A percentile compares a stretch with the other conserved stretches of the same genome.
These are phyloP conservation scores for Lasius fuliginosus DNA, from an alignment of 2,888 invertebrate species.

Conservation along the genomic window DNA sequence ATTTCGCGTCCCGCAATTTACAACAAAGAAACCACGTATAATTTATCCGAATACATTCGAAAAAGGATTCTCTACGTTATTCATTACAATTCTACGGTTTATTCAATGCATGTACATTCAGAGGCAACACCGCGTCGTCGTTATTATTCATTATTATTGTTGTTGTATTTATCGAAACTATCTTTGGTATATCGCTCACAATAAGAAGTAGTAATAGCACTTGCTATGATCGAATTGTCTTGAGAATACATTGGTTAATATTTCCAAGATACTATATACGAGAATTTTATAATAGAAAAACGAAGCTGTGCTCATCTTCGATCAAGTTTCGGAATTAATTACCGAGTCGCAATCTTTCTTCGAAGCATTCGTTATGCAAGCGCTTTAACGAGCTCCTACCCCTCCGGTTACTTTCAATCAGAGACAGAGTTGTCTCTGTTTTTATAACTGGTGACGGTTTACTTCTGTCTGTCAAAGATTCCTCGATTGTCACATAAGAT, in stretches of 20 bases:
- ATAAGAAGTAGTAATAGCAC: constrained; percentile 7
- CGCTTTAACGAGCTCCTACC: constrained; percentile 72
- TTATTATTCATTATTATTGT: constrained; percentile 28
- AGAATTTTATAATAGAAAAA: constrained; percentile 52
- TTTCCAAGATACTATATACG: constrained; percentile 40
- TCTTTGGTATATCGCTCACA: neutral
- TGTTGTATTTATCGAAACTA: constrained; percentile 30
- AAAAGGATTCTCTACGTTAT: constrained; percentile 8
- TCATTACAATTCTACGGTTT: constrained; percentile 5
- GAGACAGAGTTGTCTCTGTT: constrained; percentile 52
- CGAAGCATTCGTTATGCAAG: constrained; percentile 74
- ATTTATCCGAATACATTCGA: constrained; percentile 33
- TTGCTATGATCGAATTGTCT: constrained; percentile 42
- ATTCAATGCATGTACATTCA: neutral
- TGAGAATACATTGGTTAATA: constrained; percentile 52
- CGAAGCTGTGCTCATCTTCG: constrained; percentile 65
- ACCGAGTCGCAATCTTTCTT: constrained; percentile 61
- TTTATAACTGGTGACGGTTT: constrained; percentile 26
- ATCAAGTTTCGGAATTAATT: constrained; percentile 73
- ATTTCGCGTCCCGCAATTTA: constrained; percentile 65
- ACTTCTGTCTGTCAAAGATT: neutral
- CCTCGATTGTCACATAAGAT: constrained; percentile 1
- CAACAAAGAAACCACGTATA: constrained; percentile 56
- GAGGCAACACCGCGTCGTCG: neutral
- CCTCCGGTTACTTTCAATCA: constrained; percentile 49